Base-by-base conservation (phyloP, 2,888 invertebrate genomes). In the Coecobrya sp. region DNA sequence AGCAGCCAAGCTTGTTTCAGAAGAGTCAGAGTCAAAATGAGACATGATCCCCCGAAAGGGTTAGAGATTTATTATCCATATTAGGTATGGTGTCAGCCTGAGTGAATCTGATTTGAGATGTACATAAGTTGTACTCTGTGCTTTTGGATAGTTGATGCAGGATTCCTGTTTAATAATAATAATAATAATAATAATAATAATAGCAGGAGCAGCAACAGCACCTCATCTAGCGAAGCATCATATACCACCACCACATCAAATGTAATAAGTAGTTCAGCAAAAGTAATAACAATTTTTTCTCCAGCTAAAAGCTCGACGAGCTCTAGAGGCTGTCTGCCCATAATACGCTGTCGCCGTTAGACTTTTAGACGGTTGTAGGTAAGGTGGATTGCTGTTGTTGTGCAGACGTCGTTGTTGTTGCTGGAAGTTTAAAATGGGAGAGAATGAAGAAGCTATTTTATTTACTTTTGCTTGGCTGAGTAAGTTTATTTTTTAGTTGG, bases 231-330 rank as follows among this genome's bases (percentile, higher is more conserved):
- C 42, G 30, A 13, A 19, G n/a, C 22, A 73, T 49, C 76, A 76
- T 76, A 76, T 76, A 52, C 76, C 76, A 76, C 76, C 25, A 25
- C 45, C 22, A 76, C 76, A 76, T 76, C 76, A 49, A 76, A 76
- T 76, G 85, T 85, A 90, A 90, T 89, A 89, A 90, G 90, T 90
- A 90, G 90, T 90, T 90, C 85, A 90, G 59, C 85, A 90, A 76
- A 90, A 90, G 90, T 90, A 90, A 90, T 90, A 90, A 90, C 90
- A 90, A 62, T 89, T 85, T 76, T 76, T 62, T 55, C 70, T 76
- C 76, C 76, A 22, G 45, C 76, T 19, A 70, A 36, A 70, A 70
- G 70, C 84, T 65, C 10, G 16, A 16, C 49, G 13, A 65, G 27
- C 65, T 65, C 65, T 65, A 27, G 65, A 65, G 65, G 65, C 27